Base-by-base conservation (phyloP, 2,113 vertebrate species). In the Ciconia maguari region DNA sequence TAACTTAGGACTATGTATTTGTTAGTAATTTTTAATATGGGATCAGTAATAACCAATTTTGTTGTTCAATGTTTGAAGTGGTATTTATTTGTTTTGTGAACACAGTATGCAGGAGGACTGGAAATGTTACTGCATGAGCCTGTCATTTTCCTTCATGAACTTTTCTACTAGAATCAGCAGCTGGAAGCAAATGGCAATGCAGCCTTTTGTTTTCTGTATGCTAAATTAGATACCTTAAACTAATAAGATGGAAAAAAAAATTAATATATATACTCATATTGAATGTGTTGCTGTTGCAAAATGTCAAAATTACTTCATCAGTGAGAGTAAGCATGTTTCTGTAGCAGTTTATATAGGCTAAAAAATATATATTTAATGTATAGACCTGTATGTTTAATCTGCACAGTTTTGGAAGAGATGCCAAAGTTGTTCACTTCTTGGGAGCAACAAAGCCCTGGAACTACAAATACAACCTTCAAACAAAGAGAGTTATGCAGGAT, bases 401-500 rank as follows among this genome's bases (percentile, higher is more conserved):
- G 34, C 51, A 3, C 81, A 99, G 99, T 77, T 99, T 98, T 66
- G 99, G 99, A 20, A 97, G 98, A 66, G 74, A 97, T 15, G 98
- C 98, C 16, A 99, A 99, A 96, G 98, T 99, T 15, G 97, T 99
- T 89, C 99, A 99, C 90, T 99, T 99, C 87, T n/a, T 98, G 42
- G 99, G 99, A 60, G 30, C 95, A 2, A 61, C 34, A 16, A 99
- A 99, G 68, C 99, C 99, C 0, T 99, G 99, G 99, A 97, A 96
- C 55, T 98, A 96, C 87, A 94, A 52, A 55, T 98, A 97, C 13
- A 87, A 98, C 52, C 93, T 95, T 18, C 97, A 98, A 81, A 96
- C 93, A 8, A 97, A 95, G 22, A 91, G 55, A 17, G 36, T 94
- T 51, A 66, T 80, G 46, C 94, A 96, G 42, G 94, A 96, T 68